phyloP scores from a whole-genome alignment of 2,797 vertebrate species.

The Spinus pinus region DNA sequence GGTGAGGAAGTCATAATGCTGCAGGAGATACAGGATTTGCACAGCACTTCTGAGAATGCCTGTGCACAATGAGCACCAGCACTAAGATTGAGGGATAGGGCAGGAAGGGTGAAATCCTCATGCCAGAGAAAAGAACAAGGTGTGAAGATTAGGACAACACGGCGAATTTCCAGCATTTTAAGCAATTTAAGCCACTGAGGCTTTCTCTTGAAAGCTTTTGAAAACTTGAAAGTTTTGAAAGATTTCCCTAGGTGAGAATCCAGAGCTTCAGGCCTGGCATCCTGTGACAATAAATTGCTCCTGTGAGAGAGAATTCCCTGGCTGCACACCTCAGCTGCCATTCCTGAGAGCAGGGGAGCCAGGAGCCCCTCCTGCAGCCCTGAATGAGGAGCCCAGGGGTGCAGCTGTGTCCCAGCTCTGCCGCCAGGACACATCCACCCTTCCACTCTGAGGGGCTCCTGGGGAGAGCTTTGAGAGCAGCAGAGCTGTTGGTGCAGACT shows the following conservation, averaged over 20 bases:
- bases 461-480: neutral
- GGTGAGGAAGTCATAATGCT: neutral
- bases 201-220: neutral
- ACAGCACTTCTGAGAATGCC: neutral
- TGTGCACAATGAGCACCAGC: neutral
- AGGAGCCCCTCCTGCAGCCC: neutral
- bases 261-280: neutral
- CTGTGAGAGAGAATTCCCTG: neutral
- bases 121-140: neutral
- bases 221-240: neutral
- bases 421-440: neutral
- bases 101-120: neutral
- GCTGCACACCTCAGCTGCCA: fast-evolving
- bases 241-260: neutral
- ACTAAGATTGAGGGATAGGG: fast-evolving
- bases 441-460: neutral
- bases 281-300: fast-evolving
- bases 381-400: neutral
- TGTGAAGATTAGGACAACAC: neutral
- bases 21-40: neutral
- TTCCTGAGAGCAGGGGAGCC: neutral
- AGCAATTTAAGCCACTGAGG: neutral
- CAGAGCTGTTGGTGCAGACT: neutral
- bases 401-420: neutral
- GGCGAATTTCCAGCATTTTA: neutral